phyloP scores from a whole-genome alignment of 1,140 invertebrate species.

The Drosophila kanapiae region DNA sequence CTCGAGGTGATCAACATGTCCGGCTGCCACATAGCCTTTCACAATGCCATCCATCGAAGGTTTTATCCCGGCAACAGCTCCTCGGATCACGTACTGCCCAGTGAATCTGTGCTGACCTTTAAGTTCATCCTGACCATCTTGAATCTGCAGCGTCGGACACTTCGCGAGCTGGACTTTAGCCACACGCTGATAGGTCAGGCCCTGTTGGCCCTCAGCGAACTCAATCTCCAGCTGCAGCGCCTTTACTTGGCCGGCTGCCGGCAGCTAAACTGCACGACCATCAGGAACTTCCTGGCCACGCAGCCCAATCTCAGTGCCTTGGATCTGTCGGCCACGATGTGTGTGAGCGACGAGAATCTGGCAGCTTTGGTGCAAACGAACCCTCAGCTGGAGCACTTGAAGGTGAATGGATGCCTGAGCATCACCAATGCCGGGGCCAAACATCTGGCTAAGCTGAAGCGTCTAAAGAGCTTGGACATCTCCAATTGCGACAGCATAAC shows the following conservation, averaged over 20 bases:
- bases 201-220: slow-evolving; percentile 86
- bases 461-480: slow-evolving; percentile 88
- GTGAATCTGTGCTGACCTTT: slow-evolving; percentile 90
- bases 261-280: slow-evolving; percentile 88
- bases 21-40: slow-evolving; percentile 89
- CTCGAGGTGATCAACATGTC: slow-evolving; percentile 88
- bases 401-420: slow-evolving; percentile 87
- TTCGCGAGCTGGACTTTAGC: slow-evolving; percentile 88
- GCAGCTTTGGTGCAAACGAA: slow-evolving; percentile 87
- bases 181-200: slow-evolving; percentile 88
- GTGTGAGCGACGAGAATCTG: slow-evolving; percentile 88
- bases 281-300: slow-evolving; percentile 86
- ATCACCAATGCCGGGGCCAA: slow-evolving; percentile 88
- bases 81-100: slow-evolving; percentile 65
- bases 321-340: slow-evolving; percentile 88
- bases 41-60: slow-evolving; percentile 88
- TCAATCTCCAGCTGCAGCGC: slow-evolving; percentile 86
- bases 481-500: slow-evolving; percentile 89
- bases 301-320: slow-evolving; percentile 87
- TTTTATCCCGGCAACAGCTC: slow-evolving; percentile 87
- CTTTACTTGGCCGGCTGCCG: slow-evolving; percentile 88
- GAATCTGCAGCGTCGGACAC: slow-evolving; percentile 85
- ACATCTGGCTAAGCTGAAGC: slow-evolving; percentile 86
- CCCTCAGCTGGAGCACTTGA: slow-evolving; percentile 86
- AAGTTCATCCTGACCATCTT: slow-evolving; percentile 88